phyloP scores from a whole-genome alignment of 2,113 vertebrate species.

The Datnioides undecimradiatus region DNA sequence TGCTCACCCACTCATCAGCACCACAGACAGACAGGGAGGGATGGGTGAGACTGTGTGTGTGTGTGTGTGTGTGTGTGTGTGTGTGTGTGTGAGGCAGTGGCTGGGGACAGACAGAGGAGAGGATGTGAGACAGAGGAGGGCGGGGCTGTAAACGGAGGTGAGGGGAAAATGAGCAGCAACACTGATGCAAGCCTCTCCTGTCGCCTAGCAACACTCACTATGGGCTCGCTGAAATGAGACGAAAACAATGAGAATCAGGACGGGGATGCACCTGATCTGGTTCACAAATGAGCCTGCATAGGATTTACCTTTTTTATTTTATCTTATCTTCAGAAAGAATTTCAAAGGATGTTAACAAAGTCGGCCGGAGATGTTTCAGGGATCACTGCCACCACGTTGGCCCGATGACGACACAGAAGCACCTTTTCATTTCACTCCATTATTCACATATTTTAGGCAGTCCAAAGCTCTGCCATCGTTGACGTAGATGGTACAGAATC shows the following conservation, averaged over 20 bases:
- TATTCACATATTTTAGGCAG: not conserved
- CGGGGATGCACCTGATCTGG: not conserved
- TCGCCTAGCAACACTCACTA: constrained; percentile 74
- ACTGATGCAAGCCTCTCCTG: constrained; percentile 60
- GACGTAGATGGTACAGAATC: not conserved
- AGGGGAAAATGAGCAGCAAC: constrained; percentile 40
- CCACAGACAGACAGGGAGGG: constrained; percentile 40
- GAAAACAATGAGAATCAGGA: constrained; percentile 11
- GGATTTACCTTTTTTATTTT: too few relatives aligned
- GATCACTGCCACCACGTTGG: not conserved
- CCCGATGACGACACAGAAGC: not conserved
- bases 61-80: constrained; percentile 20
- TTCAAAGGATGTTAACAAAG: too few relatives aligned
- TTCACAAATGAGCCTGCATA: not conserved
- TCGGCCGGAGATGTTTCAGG: not conserved
- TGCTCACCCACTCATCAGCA: constrained; percentile 47
- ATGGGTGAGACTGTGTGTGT: not conserved
- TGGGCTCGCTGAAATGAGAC: constrained; percentile 32
- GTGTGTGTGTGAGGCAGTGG: constrained; percentile 26
- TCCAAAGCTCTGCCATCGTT: not conserved
- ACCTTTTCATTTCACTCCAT: not conserved
- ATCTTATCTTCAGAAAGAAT: too few relatives aligned
- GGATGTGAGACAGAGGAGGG: constrained; percentile 45
- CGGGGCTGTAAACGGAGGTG: constrained; percentile 30
- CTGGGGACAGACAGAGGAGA: constrained; percentile 36